Conservation (phyloP, 2,888 invertebrate genomes). For the Dicycla oo region DNA sequence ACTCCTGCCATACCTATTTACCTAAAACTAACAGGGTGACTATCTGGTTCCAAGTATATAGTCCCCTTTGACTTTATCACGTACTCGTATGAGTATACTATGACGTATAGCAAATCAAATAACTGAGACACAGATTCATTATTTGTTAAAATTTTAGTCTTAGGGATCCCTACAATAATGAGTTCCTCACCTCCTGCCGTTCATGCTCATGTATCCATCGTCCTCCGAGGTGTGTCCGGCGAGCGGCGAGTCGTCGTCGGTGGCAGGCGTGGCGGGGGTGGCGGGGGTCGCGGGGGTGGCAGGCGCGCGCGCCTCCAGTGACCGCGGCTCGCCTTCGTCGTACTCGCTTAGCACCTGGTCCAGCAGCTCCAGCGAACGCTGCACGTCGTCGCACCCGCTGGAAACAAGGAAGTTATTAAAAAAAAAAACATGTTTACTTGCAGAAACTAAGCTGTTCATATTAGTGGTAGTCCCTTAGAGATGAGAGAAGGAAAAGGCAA, state of each 20-base stretch:
- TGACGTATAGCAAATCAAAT: neutral
- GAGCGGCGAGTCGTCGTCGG: slow-evolving; percentile 94
- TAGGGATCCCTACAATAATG: neutral
- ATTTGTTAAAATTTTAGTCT: neutral
- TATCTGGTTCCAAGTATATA: neutral
- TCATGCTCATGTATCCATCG: slow-evolving; percentile 98
- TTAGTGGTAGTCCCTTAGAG: neutral
- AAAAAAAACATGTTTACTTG: neutral
- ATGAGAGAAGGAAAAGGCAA: neutral
- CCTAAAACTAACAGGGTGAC: neutral
- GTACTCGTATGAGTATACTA: no score
- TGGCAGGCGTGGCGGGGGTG: slow-evolving; percentile 90
- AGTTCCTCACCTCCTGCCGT: slow-evolving; percentile 93
- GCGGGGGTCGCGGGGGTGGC: slow-evolving; percentile 90
- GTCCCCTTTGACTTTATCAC: neutral
- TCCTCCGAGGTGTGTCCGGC: slow-evolving; percentile 96
- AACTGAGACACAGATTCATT: neutral
- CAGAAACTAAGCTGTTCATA: neutral
- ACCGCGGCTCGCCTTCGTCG: slow-evolving; percentile 93
- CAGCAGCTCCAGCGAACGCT: slow-evolving; percentile 96
- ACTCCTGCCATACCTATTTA: neutral
- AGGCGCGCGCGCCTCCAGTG: slow-evolving; percentile 87
- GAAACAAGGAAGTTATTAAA: slow-evolving; percentile 74
- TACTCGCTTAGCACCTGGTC: slow-evolving; percentile 97
- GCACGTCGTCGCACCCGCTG: slow-evolving; percentile 96